Conservation (phyloP, 2,797 vertebrate genomes). For the Clarias pachynema region DNA sequence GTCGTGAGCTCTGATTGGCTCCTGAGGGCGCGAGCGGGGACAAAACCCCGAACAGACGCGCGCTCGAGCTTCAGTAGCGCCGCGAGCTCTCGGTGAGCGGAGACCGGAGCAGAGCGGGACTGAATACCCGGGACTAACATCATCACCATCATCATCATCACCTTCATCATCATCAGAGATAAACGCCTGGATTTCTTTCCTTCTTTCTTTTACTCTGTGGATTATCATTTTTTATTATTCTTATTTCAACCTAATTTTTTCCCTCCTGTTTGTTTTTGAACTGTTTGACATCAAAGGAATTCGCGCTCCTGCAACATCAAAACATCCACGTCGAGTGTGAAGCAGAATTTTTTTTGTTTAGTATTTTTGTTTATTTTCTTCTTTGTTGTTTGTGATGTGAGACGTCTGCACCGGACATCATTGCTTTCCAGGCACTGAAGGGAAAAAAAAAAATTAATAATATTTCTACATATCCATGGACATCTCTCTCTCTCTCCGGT, state of each 20-base stretch:
- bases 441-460: not conserved
- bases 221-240: conserved; percentile 59
- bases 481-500: conserved; percentile 3
- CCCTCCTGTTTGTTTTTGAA: conserved; percentile 17
- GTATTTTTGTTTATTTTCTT: conserved; percentile 29
- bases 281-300: conserved; percentile 58
- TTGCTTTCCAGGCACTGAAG: not conserved
- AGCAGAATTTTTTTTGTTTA: conserved; percentile 41
- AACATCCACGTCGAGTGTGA: conserved; percentile 4
- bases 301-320: conserved; percentile 33
- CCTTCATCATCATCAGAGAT: not conserved
- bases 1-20: conserved; percentile 65
- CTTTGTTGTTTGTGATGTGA: conserved; percentile 22
- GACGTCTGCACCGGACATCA: conserved; percentile 31
- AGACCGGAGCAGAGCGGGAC: conserved; percentile 28
- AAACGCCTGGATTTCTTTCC: conserved; percentile 16
- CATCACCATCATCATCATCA: not conserved
- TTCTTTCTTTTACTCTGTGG: conserved; percentile 50
- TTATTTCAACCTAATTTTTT: not conserved
- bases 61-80: conserved; percentile 82
- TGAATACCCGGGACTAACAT: not conserved
- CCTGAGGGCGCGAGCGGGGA: conserved; percentile 75
- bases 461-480: not conserved
- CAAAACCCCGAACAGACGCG: conserved; percentile 84
- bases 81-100: conserved; percentile 54